phyloP scores from a whole-genome alignment of 2,888 invertebrate genomes.

The Toxonevra muliebris region DNA sequence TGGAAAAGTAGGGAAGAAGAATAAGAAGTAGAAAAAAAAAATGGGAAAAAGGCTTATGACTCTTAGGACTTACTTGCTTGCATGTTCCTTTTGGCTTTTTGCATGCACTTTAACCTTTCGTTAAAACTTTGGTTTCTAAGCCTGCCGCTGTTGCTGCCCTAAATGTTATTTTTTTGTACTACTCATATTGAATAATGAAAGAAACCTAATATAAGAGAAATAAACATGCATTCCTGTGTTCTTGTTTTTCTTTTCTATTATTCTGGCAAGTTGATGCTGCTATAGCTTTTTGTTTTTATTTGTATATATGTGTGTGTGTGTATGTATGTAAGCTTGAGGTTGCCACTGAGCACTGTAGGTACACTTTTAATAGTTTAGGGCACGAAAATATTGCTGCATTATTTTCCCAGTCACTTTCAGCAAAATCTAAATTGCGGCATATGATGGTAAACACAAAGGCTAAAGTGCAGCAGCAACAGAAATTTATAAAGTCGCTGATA shows the following conservation, averaged over 20 bases:
- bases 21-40: no score
- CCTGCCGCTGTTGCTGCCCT: constrained; percentile 12
- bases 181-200: no score
- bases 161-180: no score
- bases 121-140: constrained; percentile 34
- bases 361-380: constrained; percentile 12
- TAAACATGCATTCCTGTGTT: no score
- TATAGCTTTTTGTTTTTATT: background rate
- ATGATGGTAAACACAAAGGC: background rate
- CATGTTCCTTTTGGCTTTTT: background rate
- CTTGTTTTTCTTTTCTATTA: no score
- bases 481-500: background rate
- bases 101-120: constrained; percentile 22
- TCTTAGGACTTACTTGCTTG: constrained; percentile 8
- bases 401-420: no score
- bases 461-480: background rate
- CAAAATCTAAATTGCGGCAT: no score
- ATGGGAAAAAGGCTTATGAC: no score
- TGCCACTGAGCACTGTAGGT: constrained; percentile 14
- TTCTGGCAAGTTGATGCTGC: background rate
- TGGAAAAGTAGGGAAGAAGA: no score
- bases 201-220: no score
- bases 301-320: no score
- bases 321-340: constrained; percentile 5
- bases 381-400: constrained; percentile 16